Evolutionary conservation across 2,113 vertebrate genomes (phyloP), one percentile per base, ranked within the genome.

Genomic region (Calonectris borealis): DNA sequence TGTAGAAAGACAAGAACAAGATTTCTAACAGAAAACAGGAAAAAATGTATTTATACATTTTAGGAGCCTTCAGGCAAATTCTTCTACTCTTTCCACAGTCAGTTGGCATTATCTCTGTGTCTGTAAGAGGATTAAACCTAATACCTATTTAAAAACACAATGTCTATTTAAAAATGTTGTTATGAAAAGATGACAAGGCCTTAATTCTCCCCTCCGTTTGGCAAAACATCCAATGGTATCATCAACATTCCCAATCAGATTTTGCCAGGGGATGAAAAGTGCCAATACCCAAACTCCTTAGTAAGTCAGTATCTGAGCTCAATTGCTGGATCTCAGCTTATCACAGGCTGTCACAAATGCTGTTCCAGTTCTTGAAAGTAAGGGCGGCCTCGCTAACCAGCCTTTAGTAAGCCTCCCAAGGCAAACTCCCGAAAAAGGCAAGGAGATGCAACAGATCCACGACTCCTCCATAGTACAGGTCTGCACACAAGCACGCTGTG

Each of bases 401-500:
- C 18, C 69, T 16, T 70, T 18, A 48, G 3, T 20, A 61, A 69
- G 46, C 8, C 24, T 44, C 21, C 27, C 34, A 87, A 11, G 11
- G 13, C 9, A 60, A 64, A 66, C 15, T 57, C 27, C 27, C 3
- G 0, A 10, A 90, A 93, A 54, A 9, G 6, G 26, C 9, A 66
- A 82, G 29, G 29, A 86, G 34, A 80, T 32, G 25, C 31, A 52
- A 49, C 48, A 77, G 68, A 51, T 22, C 4, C 22, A 34, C 1
- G 2, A 42, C 15, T 46, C 27, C 51, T 21, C 27, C 16, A 9
- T 0, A 9, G 12, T 12, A 64, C 34, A 42, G 9, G 69, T 22
- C 25, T 5, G 68, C 40, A 64, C 18, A 55, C 10, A 2, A 1
- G 22, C 18, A 61, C 0, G 0, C n/a, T 1, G 14, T 11, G 10